Evolutionary conservation across 2,797 vertebrate species (phyloP), one percentile per base, ranked within the genome.

Genomic region (Amniataba percoides): DNA sequence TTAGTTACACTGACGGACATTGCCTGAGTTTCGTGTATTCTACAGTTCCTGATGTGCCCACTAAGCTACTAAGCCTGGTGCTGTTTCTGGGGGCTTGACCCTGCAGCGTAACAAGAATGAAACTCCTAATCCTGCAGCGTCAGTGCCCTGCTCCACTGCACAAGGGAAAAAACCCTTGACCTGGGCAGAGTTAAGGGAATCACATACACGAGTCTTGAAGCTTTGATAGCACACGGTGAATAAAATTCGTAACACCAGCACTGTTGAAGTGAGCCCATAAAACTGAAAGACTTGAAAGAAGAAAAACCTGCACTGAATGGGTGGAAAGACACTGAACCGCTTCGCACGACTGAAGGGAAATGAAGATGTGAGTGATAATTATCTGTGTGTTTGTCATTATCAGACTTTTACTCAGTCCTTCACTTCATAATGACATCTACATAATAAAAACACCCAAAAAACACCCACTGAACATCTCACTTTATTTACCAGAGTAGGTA

Each of bases 121-220:
- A 84, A 74, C 40, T 46, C 49, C 14, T 70, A 70, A 82, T 83
- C 64, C 62, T 84, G 81, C 61, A 78, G 34, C 39, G 71, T 73
- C 59, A 43, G 64, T 66, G 57, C 21, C 58, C 48, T 16, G 62
- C 74, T 82, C 49, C 74, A 66, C 51, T 39, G 58, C 75, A 78
- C n/a, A 12, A 39, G 16, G 56, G 46, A 34, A 55, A 31, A 74
- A 76, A 21, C 40, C 58, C 31, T 53, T 76, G 70, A 88, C 84
- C 74, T 81, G 82, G 60, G 59, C 21, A 72, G 59, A 76, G 48
- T 48, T 65, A 15, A 27, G 52, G n/a, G 43, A 73, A 74, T 80
- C 21, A 82, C 80, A 80, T 68, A 43, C 51, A 75, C 3, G 46
- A 72, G 71, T 43, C 39, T 67, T 62, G 52, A 72, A 83, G 27